A percentile compares a stretch with the other conserved stretches of the same genome.
Conservation (phyloP, 2,888 invertebrate genomes). For the Orthosia cruda region DNA sequence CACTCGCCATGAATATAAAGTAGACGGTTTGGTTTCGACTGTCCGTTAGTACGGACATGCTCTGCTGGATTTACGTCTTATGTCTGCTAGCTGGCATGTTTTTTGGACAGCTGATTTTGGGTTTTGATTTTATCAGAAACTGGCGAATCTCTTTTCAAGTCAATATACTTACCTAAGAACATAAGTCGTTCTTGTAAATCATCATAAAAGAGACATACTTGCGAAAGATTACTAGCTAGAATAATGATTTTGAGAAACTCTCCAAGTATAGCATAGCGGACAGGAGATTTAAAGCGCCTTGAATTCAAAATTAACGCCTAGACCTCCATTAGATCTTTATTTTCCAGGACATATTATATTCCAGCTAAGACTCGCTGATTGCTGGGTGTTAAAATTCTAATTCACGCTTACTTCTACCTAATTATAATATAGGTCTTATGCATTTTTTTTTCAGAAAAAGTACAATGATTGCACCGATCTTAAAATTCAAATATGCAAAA, state of each 20-base stretch:
- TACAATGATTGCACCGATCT: no score
- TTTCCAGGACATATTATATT: background rate
- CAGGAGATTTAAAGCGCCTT: no score
- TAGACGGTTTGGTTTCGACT: slow-evolving; percentile 60
- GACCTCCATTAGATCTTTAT: background rate
- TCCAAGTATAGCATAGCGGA: background rate
- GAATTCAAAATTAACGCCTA: background rate
- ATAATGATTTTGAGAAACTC: background rate
- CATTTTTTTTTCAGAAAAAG: background rate
- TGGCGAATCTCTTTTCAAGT: background rate
- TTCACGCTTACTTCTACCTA: background rate
- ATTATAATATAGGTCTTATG: background rate
- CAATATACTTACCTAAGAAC: background rate
- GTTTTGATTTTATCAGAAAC: slow-evolving; percentile 21
- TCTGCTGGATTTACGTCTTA: slow-evolving; percentile 59
- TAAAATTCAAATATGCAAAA: slow-evolving; percentile 1
- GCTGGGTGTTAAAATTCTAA: background rate
- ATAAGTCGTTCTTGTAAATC: background rate
- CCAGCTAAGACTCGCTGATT: background rate
- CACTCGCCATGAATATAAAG: slow-evolving; percentile 68
- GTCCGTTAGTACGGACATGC: slow-evolving; percentile 64
- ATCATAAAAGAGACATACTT: background rate
- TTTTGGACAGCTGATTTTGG: slow-evolving; percentile 49
- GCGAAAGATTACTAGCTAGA: background rate
- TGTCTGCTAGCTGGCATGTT: slow-evolving; percentile 29